Percentiles rank a stretch among this genome's conserved stretches.
These are phyloP conservation scores for Pogona vitticeps DNA, from an alignment of 2,113 vertebrate species.

Conservation along the genomic window DNA sequence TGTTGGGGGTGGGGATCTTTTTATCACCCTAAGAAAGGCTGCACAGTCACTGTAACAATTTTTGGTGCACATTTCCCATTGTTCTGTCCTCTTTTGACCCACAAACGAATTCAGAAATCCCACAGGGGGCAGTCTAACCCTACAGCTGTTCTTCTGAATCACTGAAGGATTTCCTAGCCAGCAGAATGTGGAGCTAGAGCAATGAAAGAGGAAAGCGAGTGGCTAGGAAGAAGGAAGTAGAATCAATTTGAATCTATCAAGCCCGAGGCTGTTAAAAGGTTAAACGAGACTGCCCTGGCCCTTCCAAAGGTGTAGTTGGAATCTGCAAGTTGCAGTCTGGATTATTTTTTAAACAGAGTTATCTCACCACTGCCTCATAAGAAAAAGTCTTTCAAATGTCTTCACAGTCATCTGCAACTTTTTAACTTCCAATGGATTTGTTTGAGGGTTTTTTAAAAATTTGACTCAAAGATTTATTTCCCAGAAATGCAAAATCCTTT, in stretches of 20 bases:
- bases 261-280: neutral
- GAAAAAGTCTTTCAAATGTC: neutral
- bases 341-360: neutral
- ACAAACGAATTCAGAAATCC: neutral
- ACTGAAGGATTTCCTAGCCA: neutral
- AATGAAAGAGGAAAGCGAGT: neutral
- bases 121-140: slow-evolving; percentile 17
- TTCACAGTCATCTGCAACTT: neutral
- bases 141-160: neutral
- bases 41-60: neutral
- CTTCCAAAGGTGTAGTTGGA: neutral
- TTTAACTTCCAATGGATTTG: neutral
- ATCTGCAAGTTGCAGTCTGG: neutral
- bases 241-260: neutral
- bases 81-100: neutral
- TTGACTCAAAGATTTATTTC: neutral
- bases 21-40: neutral
- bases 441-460: too few species aligned
- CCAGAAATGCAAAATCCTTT: neutral
- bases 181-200: neutral
- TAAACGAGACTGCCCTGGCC: neutral
- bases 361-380: neutral
- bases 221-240: neutral
- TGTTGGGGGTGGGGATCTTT: too few species aligned
- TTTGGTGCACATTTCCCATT: neutral